Percentiles rank a stretch among this genome's conserved stretches.
Evolutionary conservation across 2,888 invertebrate species (phyloP).

Genomic region (Tipula helvola): DNA sequence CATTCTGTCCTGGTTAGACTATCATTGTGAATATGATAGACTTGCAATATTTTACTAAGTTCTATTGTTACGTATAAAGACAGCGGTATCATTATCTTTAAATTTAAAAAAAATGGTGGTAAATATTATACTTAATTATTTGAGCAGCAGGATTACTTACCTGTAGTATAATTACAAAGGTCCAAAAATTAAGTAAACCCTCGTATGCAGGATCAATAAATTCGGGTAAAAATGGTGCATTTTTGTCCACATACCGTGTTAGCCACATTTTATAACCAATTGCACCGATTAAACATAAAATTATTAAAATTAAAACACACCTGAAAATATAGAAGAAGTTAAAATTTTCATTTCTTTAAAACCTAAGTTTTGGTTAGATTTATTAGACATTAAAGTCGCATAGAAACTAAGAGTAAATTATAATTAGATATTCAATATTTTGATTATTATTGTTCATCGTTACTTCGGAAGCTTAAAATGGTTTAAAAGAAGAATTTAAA

Average conservation of each 20-base stretch:
- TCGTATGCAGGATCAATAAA: constrained; percentile 51
- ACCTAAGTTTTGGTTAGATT: no score
- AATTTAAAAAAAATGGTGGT: constrained; percentile 18
- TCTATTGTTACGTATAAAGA: constrained; percentile 95
- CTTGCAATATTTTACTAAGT: constrained; percentile 89
- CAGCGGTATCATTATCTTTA: constrained; percentile 85
- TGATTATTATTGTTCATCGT: no score
- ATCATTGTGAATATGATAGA: constrained; percentile 89
- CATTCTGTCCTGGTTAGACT: constrained; percentile 74
- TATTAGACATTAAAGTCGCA: no score
- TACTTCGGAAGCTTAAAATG: no score
- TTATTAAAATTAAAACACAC: constrained; percentile 81
- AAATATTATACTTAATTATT: not conserved
- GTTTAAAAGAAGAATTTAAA: no score
- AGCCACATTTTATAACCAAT: constrained; percentile 84
- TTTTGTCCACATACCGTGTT: constrained; percentile 34
- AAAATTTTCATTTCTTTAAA: no score
- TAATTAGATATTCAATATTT: no score
- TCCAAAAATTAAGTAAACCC: constrained; percentile 85
- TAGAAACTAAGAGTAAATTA: no score
- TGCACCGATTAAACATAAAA: constrained; percentile 83
- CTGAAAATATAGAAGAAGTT: constrained; percentile 18
- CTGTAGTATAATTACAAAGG: constrained; percentile 90
- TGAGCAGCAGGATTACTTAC: constrained; percentile 31
- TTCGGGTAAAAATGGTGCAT: constrained; percentile 55